Evolutionary conservation across 2,113 vertebrate genomes (phyloP), one percentile per base, ranked within the genome.

Genomic region (Pica pica): DNA sequence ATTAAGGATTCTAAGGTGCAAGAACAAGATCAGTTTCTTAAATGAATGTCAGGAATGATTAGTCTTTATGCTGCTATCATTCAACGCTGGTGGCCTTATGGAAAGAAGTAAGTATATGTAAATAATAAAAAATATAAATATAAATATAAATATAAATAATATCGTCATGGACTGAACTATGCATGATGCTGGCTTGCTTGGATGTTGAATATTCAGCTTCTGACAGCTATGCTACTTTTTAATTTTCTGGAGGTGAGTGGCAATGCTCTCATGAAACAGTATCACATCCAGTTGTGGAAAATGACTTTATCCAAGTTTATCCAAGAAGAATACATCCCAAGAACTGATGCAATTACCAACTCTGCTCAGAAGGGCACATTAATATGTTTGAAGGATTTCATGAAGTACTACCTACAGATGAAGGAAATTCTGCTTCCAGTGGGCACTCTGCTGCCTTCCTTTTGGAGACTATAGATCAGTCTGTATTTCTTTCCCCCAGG

Each of bases 181-280:
- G 99, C 98, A 52, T 99, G 99, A 99, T 97, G 97, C 9, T 99
- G 99, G 99, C 86, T 99, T 83, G 98, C 98, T 49, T 99, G 99
- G 95, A 98, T 98, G 90, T 85, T 99, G 75, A 99, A 99, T 96
- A 98, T 98, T 98, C 98, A 99, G 81, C 98, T 98, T 8, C 82
- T 99, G 76, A 98, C 98, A 2, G 98, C 99, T 1, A 99, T 98
- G 0, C 93, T 99, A 46, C 98, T 99, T 10, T 98, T 98, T 39
- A 98, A 99, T 97, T 99, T 99, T 81, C 97, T 99, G 24, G 98
- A 99, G 98, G 99, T 98, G 55, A 27, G 98, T 88, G 98, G 98
- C n/a, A 97, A 98, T 9, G 98, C 98, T 44, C 97, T 99, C 10
- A 79, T 98, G 98, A 98, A 96, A 74, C 97, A 98, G 73, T 98